Conservation (phyloP, 2,113 vertebrate genomes). For the Raja brachyura region DNA sequence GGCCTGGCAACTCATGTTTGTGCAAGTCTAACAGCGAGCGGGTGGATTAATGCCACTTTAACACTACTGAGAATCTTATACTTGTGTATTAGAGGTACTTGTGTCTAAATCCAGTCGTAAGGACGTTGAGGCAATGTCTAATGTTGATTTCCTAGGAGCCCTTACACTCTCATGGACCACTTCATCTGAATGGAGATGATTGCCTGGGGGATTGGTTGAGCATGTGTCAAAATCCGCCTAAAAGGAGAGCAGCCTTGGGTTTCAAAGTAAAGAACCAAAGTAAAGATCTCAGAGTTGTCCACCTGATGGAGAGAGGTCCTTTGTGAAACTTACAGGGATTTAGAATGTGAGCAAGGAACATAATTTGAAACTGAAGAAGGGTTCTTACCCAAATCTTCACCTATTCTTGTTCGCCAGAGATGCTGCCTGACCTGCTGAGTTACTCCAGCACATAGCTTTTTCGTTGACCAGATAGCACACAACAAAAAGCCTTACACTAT, state of each 20-base stretch:
- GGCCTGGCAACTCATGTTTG: not conserved
- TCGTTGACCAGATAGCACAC: no score
- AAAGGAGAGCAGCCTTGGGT: not conserved
- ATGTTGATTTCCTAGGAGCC: not conserved
- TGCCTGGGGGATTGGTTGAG: not conserved
- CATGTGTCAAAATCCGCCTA: not conserved
- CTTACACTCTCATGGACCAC: not conserved
- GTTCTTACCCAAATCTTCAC: no score
- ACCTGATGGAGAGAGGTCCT: not conserved
- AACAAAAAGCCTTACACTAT: no score
- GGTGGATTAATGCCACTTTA: not conserved
- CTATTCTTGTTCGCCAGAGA: no score
- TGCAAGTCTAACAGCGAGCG: not conserved
- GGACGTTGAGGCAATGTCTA: no score
- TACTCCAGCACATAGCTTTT: no score
- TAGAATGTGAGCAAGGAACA: not conserved
- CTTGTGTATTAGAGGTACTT: not conserved
- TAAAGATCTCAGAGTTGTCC: not conserved
- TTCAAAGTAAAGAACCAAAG: not conserved
- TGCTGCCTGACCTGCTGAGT: no score
- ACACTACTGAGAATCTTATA: not conserved
- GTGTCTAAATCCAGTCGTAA: not conserved
- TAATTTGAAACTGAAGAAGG: not conserved
- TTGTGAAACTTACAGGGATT: not conserved
- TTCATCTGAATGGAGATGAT: no score